Base-by-base conservation (phyloP, 2,797 vertebrate genomes). In the Taenioides sp. region DNA sequence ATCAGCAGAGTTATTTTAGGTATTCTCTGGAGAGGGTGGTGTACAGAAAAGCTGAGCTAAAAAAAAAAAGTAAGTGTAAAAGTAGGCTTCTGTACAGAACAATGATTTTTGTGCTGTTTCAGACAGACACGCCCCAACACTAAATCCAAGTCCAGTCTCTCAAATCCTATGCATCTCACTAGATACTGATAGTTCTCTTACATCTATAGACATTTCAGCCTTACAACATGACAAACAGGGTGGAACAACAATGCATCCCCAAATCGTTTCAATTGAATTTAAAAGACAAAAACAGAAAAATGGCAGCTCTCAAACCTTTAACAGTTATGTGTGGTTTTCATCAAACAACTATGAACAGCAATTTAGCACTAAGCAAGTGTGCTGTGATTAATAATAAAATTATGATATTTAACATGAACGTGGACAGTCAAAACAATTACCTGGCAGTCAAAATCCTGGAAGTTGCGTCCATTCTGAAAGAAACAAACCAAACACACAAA, bases 361-460 rank as follows among this genome's bases (percentile, higher is more conserved):
- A 34, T 14, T 20, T 50, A 7, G 49, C 17, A 52, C 50, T 6
- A 20, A 52, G 50, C 18, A 47, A 2, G 43, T 47, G 14, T 43
- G 12, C 12, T 14, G 40, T 16, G 43, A 47, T 52, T 52, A 20
- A 50, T 50, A 6, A 52, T 20, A 54, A 20, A 54, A 20, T n/a
- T 22, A 1, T 17, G 6, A 1, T n/a, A 5, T 27, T 59, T 59
- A 59, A 59, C 23, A 59, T 27, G 2, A 57, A 57, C 23, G 11
- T 23, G 4, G 17, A 34, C 28, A n/a, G 18, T n/a, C 28, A 62
- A 62, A 62, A 11, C 9, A 88, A 96, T 96, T 92, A 98, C 97
- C 96, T 97, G 97, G 87, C 97, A 98, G 92, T 98, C 95, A 59
- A 98, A 98, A 89, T 98, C 97, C 85, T 98, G 97, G 88, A 98